These are phyloP conservation scores for Archivesica marissinica DNA, from an alignment of 1,140 invertebrate genomes.

Conservation along the genomic window DNA sequence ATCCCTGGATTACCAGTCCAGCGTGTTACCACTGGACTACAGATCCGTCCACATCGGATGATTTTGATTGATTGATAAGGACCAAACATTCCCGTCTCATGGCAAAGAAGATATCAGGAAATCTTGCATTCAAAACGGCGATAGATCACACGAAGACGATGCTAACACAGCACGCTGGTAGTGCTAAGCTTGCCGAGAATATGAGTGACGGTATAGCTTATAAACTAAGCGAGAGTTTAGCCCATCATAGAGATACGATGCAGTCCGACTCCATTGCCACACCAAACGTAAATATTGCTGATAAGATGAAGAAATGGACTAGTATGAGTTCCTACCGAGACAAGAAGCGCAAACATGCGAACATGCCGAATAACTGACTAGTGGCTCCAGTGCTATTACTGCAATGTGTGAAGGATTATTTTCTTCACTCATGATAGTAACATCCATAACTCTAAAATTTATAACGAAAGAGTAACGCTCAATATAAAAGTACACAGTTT, in stretches of 20 bases:
- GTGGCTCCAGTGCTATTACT: too few relatives aligned
- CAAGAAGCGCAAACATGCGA: too few relatives aligned
- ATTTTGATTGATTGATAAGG: constrained; percentile 12
- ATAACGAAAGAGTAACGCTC: too few relatives aligned
- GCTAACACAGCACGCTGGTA: background rate
- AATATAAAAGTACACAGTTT: too few relatives aligned
- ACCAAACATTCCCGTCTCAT: constrained; percentile 34
- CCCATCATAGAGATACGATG: background rate
- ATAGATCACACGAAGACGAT: background rate
- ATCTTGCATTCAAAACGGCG: constrained; percentile 34
- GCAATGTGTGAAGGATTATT: too few relatives aligned
- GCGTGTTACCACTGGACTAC: too few relatives aligned
- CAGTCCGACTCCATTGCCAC: background rate
- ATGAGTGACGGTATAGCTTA: background rate
- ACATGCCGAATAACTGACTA: too few relatives aligned
- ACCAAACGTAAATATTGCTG: background rate
- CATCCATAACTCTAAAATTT: too few relatives aligned
- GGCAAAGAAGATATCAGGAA: constrained; percentile 44
- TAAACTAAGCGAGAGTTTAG: background rate
- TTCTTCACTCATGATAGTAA: too few relatives aligned
- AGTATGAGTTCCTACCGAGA: too few relatives aligned
- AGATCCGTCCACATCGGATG: constrained; percentile 6
- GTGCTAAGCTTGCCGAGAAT: background rate
- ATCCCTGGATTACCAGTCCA: too few relatives aligned
- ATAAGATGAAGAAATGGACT: constrained; percentile 4